Base-by-base conservation (phyloP, 2,797 vertebrate genomes). In the Sandelia bainsii region DNA sequence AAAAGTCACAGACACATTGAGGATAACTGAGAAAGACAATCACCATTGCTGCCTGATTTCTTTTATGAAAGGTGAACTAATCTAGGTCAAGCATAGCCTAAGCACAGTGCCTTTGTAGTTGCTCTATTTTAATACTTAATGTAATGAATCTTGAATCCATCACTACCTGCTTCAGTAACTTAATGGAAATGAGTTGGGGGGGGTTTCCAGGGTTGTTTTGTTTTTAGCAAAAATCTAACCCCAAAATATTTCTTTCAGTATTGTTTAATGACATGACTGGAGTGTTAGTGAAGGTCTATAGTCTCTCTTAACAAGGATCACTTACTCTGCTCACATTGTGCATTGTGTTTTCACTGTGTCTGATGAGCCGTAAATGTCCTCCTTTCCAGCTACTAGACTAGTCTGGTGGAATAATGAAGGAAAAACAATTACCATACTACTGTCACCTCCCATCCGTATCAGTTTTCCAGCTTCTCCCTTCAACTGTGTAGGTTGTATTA, bases 1-100 rank as follows among this genome's bases (percentile, higher is more conserved):
- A 44, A 72, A 78, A 68, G 29, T 34, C 37, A 59, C 50, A 27
- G n/a, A 49, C 60, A 62, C 20, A 11, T 16, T 58, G 22, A 42
- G 16, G 19, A 53, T 62, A 77, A 62, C 61, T 22, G 32, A 25
- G 22, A 62, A 32, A 40, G 66, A 65, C 56, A 29, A 16, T 39
- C 49, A 34, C 54, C 39, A 23, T 57, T 1, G 3, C 44, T 62
- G 65, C 44, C 51, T 69, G 56, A 54, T 79, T 80, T 78, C 52
- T 72, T 65, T 49, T 66, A 58, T 57, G 54, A 69, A 83, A 79
- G 77, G 67, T 79, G 75, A 90, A 56, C 58, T 79, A 73, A 88
- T 86, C 49, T 92, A 76, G 87, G 85, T 85, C 82, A 84, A 68
- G 59, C 62, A 9, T 57, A 62, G 77, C 75, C 72, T 57, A 52